A percentile compares a stretch with the other conserved stretches of the same genome.
phyloP scores from a whole-genome alignment of 2,113 vertebrate genomes.

The Varanus salvator region DNA sequence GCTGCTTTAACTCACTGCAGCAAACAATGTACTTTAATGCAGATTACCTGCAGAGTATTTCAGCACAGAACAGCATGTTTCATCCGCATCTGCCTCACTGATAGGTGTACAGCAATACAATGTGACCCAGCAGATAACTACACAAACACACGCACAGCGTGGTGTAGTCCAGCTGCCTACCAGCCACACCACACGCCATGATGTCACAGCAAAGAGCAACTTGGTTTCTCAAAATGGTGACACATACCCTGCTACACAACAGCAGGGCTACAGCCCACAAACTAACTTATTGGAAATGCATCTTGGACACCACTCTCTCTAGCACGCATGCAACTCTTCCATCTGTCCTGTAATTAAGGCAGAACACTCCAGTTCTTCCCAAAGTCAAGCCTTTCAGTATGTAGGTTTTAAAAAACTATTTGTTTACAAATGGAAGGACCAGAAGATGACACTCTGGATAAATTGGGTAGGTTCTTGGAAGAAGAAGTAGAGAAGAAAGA shows the following conservation, averaged over 20 bases:
- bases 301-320: neutral
- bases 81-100: neutral
- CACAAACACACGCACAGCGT: accelerated
- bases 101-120: accelerated
- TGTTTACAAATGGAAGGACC: neutral
- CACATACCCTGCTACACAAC: neutral
- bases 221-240: neutral
- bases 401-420: neutral
- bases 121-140: neutral
- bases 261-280: neutral
- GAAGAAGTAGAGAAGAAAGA: neutral
- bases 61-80: accelerated
- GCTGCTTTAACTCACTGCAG: neutral
- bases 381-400: neutral
- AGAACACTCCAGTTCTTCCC: neutral
- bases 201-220: accelerated
- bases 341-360: neutral
- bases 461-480: neutral
- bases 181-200: accelerated
- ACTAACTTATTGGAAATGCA: slow-evolving; percentile 3
- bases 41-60: neutral
- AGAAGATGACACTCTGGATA: neutral
- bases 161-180: accelerated
- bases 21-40: neutral
- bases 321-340: neutral